Conservation (phyloP, 1,140 invertebrate genomes). For the Diabrotica virgifera region DNA sequence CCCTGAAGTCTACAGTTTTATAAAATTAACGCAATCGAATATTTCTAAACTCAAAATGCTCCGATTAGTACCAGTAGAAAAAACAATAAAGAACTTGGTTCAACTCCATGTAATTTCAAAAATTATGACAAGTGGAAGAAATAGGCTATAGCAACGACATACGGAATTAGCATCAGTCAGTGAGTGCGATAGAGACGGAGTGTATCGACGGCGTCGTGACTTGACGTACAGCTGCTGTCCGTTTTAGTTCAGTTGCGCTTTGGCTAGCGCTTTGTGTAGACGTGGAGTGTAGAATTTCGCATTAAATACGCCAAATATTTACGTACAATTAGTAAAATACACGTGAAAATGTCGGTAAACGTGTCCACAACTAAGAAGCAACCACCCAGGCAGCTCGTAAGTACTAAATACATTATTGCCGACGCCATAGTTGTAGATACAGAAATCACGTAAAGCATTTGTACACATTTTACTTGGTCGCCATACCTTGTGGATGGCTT, state of each 20-base stretch:
- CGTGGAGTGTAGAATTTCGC: conserved; percentile 28
- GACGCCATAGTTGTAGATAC: conserved; percentile 33
- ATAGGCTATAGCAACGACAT: neutral
- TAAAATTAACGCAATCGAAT: too few species aligned
- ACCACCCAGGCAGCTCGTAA: conserved; percentile 36
- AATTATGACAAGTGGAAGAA: conserved; percentile 13
- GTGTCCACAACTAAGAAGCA: conserved; percentile 30
- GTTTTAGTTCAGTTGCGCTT: conserved; percentile 39
- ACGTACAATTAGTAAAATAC: conserved; percentile 30
- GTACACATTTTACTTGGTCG: conserved; percentile 26
- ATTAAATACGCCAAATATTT: conserved; percentile 32
- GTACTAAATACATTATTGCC: conserved; percentile 17
- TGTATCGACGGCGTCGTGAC: neutral
- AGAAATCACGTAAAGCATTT: conserved; percentile 34
- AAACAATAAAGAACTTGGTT: neutral
- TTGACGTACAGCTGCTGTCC: conserved; percentile 14
- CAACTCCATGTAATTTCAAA: neutral
- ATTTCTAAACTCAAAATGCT: too few species aligned
- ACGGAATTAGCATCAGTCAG: neutral
- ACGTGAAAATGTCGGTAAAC: conserved; percentile 34
- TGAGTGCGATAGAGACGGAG: neutral
- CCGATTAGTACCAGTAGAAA: too few species aligned
- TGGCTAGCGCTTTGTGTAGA: conserved; percentile 32
- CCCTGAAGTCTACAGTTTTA: too few species aligned
- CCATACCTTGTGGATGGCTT: conserved; percentile 31